Conservation (phyloP, 1,140 invertebrate genomes). For the Popillia japonica region DNA sequence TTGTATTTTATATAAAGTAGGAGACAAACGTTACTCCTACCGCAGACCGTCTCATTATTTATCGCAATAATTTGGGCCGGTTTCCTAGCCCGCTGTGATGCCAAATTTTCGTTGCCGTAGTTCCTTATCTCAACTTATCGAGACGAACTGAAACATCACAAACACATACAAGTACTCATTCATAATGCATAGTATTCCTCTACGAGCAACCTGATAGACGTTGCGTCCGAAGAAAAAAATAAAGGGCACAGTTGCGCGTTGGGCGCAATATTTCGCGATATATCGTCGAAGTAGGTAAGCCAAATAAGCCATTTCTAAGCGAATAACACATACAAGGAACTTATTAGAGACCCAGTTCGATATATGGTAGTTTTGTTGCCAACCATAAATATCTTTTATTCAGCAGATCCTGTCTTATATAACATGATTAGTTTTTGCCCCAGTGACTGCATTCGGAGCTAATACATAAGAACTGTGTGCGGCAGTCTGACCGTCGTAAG, state of each 20-base stretch:
- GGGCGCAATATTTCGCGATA: conserved; percentile 50
- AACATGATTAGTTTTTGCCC: conserved; percentile 53
- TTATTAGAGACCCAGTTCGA: conserved; percentile 53
- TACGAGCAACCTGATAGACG: conserved; percentile 12
- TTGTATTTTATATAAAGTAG: neutral
- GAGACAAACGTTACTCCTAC: neutral
- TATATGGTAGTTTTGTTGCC: conserved; percentile 50
- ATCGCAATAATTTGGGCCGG: conserved; percentile 21
- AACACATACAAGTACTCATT: conserved; percentile 30
- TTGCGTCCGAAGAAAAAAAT: conserved; percentile 9
- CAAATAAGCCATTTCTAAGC: conserved; percentile 55
- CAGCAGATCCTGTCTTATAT: conserved; percentile 50
- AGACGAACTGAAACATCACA: conserved; percentile 9
- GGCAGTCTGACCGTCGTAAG: conserved; percentile 20
- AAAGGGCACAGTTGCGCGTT: conserved; percentile 40
- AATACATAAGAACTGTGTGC: conserved; percentile 37
- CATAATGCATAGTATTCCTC: conserved; percentile 19
- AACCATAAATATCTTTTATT: conserved; percentile 55
- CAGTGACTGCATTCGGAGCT: conserved; percentile 19
- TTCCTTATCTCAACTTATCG: neutral
- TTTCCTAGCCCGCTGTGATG: neutral
- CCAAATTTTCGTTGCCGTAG: neutral
- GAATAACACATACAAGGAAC: conserved; percentile 52
- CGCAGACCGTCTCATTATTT: conserved; percentile 16
- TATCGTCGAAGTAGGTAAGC: conserved; percentile 49